Evolutionary conservation across 2,888 invertebrate genomes (phyloP).

Genomic region (Trissoscelio sp.): DNA sequence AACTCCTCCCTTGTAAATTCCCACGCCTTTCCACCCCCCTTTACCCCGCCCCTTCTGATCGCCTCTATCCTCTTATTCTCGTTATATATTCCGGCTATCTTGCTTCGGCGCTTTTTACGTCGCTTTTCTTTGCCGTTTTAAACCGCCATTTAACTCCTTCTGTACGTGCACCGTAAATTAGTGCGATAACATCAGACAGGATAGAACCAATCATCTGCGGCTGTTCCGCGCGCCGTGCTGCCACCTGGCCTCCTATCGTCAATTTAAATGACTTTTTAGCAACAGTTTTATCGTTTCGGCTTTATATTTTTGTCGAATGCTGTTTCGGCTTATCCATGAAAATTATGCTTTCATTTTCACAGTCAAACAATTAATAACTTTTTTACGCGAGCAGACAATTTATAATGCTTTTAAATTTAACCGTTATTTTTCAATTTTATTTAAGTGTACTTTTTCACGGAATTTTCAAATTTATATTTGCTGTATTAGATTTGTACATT

Average conservation of each 20-base stretch:
- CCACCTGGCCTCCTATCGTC: conserved; percentile 31
- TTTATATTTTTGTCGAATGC: conserved; percentile 14
- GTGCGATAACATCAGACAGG: conserved; percentile 53
- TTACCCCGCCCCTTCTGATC: neutral
- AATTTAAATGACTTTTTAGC: conserved; percentile 31
- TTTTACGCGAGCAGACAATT: neutral
- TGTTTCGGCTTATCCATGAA: neutral
- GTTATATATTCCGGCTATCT: conserved; percentile 16
- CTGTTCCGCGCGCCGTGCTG: conserved; percentile 21
- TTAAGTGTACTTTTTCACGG: too few species aligned
- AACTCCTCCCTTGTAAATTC: neutral
- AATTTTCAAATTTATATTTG: too few species aligned
- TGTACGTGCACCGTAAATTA: conserved; percentile 44
- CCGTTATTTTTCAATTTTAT: too few species aligned
- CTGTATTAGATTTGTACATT: too few species aligned
- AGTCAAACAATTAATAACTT: conserved; percentile 15
- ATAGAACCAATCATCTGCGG: conserved; percentile 59
- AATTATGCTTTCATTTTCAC: conserved; percentile 14
- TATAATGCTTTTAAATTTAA: neutral
- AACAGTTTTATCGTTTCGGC: conserved; percentile 19
- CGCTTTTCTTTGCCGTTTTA: conserved; percentile 21
- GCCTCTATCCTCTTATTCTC: conserved; percentile 6
- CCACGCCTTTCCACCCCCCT: neutral
- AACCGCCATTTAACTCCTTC: conserved; percentile 50
- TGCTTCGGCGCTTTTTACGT: conserved; percentile 3